Conservation (phyloP, 2,797 vertebrate species). For the Myripristis murdjan region DNA sequence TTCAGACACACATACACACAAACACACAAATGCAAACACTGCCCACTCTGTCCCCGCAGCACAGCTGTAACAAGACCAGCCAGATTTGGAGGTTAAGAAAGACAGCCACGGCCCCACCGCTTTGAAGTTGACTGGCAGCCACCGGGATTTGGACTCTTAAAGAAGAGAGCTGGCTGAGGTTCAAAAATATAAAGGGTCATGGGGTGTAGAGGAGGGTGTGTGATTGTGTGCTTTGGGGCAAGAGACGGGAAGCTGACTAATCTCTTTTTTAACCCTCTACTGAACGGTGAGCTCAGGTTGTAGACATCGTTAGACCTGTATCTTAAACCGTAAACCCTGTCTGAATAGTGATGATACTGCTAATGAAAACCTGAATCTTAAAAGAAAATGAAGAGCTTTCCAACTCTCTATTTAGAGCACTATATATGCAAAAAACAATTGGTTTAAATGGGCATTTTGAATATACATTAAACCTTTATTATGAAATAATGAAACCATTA, state of each 20-base stretch:
- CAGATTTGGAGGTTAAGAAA: constrained; percentile 86
- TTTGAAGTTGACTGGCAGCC: constrained; percentile 85
- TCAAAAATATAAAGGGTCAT: constrained; percentile 81
- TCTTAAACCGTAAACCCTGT: constrained; percentile 20
- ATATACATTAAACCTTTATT: constrained; percentile 82
- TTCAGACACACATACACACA: constrained; percentile 20
- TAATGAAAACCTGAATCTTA: constrained; percentile 25
- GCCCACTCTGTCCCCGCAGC: constrained; percentile 85
- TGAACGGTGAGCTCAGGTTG: constrained; percentile 50
- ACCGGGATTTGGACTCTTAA: constrained; percentile 79
- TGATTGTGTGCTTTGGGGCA: constrained; percentile 61
- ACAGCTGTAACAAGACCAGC: constrained; percentile 81
- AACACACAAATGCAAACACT: constrained; percentile 67
- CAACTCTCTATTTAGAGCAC: constrained; percentile 30
- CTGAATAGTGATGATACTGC: not conserved
- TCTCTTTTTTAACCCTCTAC: constrained; percentile 75
- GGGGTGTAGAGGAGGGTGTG: constrained; percentile 62
- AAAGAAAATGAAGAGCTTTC: constrained; percentile 22
- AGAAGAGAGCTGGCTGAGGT: constrained; percentile 71
- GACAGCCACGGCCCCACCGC: constrained; percentile 76
- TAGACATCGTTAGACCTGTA: constrained; percentile 19
- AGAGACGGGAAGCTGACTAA: constrained; percentile 78
- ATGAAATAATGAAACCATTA: constrained; percentile 86
- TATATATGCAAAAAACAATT: constrained; percentile 61
- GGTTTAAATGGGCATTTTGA: constrained; percentile 77